phyloP scores from a whole-genome alignment of 2,888 invertebrate species.

The Mimachlamys varia region DNA sequence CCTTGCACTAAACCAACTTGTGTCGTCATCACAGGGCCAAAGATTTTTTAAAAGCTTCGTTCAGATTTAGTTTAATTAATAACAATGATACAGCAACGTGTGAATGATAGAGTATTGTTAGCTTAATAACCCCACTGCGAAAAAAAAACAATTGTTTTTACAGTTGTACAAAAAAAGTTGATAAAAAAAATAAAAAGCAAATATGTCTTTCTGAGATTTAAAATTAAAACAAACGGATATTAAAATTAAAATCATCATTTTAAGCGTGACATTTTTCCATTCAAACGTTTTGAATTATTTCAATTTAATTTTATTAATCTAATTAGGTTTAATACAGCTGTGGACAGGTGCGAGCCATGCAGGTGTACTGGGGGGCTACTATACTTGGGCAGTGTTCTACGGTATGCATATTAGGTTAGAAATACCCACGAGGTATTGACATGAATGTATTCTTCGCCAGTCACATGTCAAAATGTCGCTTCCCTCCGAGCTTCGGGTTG shows the following conservation, averaged over 20 bases:
- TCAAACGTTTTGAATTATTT: neutral
- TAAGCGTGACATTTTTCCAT: no score
- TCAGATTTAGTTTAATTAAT: neutral
- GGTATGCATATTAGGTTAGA: neutral
- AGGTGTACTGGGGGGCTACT: neutral
- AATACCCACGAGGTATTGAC: neutral
- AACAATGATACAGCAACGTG: neutral
- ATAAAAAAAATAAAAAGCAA: neutral
- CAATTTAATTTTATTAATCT: neutral
- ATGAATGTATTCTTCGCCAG: neutral
- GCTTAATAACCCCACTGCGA: neutral
- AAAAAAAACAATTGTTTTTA: neutral
- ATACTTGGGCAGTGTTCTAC: neutral
- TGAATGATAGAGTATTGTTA: neutral
- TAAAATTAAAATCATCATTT: neutral
- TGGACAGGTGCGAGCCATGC: neutral
- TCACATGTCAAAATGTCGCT: constrained; percentile 30
- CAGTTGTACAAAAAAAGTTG: neutral
- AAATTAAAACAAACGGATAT: neutral
- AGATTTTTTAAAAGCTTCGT: neutral
- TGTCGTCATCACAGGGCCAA: neutral
- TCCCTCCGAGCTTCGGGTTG: neutral
- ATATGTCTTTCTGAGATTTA: neutral
- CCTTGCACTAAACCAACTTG: neutral
- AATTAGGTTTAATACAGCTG: neutral